A percentile compares a stretch with the other conserved stretches of the same genome.
phyloP scores from a whole-genome alignment of 92 coral and sea anemone genomes.

The Epizoanthus ramosus region DNA sequence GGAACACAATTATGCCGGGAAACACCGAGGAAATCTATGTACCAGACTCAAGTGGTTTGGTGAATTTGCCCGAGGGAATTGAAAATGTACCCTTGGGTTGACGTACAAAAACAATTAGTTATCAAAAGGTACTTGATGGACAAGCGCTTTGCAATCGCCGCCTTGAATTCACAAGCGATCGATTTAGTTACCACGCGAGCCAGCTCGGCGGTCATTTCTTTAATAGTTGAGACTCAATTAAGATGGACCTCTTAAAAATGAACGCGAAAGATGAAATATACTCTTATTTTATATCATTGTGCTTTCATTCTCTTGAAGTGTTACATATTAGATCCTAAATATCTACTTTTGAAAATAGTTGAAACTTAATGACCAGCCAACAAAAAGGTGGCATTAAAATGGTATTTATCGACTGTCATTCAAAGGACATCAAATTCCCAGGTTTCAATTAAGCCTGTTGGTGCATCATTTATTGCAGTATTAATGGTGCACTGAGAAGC shows the following conservation, averaged over 20 bases:
- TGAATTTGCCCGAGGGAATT: conserved; percentile 12
- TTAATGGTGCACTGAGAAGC: conserved; percentile 14
- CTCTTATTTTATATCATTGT: no score
- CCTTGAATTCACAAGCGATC: conserved; percentile 21
- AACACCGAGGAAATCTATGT: not conserved
- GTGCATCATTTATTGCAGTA: conserved; percentile 24
- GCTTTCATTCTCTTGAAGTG: not conserved
- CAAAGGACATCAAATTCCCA: conserved; percentile 41
- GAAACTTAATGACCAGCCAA: conserved; percentile 35
- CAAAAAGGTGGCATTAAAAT: conserved; percentile 43
- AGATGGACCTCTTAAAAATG: not conserved
- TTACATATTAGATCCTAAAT: not conserved
- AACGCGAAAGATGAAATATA: not conserved
- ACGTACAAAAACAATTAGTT: conserved; percentile 14
- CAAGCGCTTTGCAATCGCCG: conserved; percentile 9
- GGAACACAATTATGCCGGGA: not conserved
- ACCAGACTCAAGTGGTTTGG: not conserved
- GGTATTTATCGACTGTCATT: conserved; percentile 53
- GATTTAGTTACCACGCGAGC: conserved; percentile 36
- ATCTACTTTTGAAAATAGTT: conserved; percentile 12
- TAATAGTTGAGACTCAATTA: not conserved
- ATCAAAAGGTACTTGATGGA: conserved; percentile 43
- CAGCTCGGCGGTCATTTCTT: not conserved
- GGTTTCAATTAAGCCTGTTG: conserved; percentile 34
- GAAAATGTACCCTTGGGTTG: conserved; percentile 3